Evolutionary conservation across 2,888 invertebrate genomes (phyloP).

Genomic region (Drosophila cracens): DNA sequence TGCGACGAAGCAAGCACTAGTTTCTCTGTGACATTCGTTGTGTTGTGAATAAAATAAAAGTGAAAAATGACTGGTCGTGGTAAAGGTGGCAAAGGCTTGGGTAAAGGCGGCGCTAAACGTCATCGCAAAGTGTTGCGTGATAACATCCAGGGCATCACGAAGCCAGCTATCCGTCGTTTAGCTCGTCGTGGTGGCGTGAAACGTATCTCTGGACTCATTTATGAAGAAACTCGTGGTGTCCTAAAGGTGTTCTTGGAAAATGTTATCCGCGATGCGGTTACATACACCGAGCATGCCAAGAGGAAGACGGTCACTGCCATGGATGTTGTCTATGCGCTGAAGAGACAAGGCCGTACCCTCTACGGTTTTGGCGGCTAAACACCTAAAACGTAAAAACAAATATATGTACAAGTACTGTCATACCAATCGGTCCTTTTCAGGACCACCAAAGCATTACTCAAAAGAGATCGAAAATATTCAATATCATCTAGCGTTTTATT

Average conservation of each 20-base stretch:
- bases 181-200: slow-evolving; percentile 90
- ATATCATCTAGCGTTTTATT: background rate
- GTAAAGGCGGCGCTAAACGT: slow-evolving; percentile 86
- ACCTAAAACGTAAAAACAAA: background rate
- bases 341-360: slow-evolving; percentile 92
- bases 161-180: slow-evolving; percentile 91
- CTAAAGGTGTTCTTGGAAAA: slow-evolving; percentile 93
- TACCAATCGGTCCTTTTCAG: slow-evolving; percentile 2
- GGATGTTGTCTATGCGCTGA: slow-evolving; percentile 95
- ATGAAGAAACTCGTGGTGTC: slow-evolving; percentile 92
- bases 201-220: slow-evolving; percentile 90
- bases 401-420: background rate
- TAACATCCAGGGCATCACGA: slow-evolving; percentile 92
- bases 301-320: slow-evolving; percentile 95
- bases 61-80: slow-evolving; percentile 86
- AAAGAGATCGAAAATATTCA: background rate
- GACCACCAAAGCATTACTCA: background rate
- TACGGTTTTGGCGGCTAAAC: slow-evolving; percentile 91
- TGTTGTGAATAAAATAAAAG: background rate
- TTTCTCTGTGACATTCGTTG: background rate
- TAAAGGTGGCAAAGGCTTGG: slow-evolving; percentile 75
- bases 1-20: background rate
- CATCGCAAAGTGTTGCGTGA: slow-evolving; percentile 92
- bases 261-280: slow-evolving; percentile 93
- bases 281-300: slow-evolving; percentile 94